Evolutionary conservation across 2,113 vertebrate genomes (phyloP).

Genomic region (Scophthalmus maximus): DNA sequence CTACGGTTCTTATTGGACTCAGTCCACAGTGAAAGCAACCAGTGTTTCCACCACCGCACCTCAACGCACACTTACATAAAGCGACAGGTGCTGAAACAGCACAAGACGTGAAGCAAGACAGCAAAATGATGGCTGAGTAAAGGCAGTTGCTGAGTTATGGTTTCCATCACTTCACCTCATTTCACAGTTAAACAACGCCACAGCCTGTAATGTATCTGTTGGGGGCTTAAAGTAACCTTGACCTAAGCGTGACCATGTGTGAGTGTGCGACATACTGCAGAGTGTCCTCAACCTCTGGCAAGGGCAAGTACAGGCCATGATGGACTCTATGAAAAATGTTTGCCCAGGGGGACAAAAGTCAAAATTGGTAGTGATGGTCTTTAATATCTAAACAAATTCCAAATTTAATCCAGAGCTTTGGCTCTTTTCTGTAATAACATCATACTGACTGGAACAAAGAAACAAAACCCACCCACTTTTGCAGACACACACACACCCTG

Average conservation of each 20-base stretch:
- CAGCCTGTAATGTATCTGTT: not conserved
- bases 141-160: constrained; percentile 18
- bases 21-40: constrained; percentile 33
- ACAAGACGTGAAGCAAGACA: constrained; percentile 18
- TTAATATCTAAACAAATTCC: constrained; percentile 51
- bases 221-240: constrained; percentile 2
- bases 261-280: not conserved
- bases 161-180: constrained; percentile 70
- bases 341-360: constrained; percentile 20
- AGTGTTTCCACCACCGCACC: constrained; percentile 57
- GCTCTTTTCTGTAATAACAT: constrained; percentile 57
- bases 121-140: constrained; percentile 16
- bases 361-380: constrained; percentile 35
- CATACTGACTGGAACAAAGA: constrained; percentile 44
- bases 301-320: constrained; percentile 1
- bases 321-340: not conserved
- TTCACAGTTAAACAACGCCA: constrained; percentile 11
- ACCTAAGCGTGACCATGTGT: constrained; percentile 11
- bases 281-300: constrained; percentile 20
- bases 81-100: constrained; percentile 54
- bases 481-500: constrained; percentile 32
- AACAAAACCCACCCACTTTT: constrained; percentile 22
- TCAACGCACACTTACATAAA: constrained; percentile 38
- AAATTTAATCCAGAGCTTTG: constrained; percentile 68
- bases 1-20: constrained; percentile 21